These are phyloP conservation scores for Sympetrum striolatum DNA, from an alignment of 2,888 invertebrate genomes.

Conservation along the genomic window DNA sequence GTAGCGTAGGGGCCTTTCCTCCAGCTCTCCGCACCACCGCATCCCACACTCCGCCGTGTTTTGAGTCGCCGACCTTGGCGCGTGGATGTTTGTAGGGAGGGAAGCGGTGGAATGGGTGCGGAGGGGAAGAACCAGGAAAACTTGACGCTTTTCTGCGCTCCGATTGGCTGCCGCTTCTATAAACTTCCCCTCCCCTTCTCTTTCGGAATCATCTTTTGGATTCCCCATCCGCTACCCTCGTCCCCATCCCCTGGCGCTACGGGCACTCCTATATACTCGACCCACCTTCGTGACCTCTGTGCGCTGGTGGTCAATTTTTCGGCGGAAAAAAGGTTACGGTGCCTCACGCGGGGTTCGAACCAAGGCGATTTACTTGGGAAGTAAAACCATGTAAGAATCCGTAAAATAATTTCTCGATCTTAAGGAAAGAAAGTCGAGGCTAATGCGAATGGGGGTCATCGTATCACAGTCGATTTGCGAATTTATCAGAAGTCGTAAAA, in stretches of 20 bases:
- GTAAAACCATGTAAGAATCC: too few relatives aligned
- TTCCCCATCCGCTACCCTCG: background rate
- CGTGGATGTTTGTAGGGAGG: background rate
- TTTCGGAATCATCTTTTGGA: background rate
- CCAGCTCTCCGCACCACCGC: background rate
- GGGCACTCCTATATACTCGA: too few relatives aligned
- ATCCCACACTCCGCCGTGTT: constrained; percentile 17
- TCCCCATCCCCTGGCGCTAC: background rate
- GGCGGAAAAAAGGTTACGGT: background rate
- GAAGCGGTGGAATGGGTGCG: background rate
- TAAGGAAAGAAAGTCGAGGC: too few relatives aligned
- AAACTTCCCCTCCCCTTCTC: constrained; percentile 1
- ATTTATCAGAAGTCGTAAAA: too few relatives aligned
- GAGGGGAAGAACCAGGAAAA: constrained; percentile 44
- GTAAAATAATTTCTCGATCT: too few relatives aligned
- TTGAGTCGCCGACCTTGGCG: constrained; percentile 42
- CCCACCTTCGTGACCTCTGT: background rate
- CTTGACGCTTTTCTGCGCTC: constrained; percentile 30
- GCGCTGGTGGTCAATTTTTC: background rate
- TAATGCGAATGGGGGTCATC: too few relatives aligned
- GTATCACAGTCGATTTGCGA: too few relatives aligned
- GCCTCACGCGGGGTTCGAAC: too few relatives aligned
- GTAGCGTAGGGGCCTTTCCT: background rate
- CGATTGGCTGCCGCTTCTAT: constrained; percentile 41
- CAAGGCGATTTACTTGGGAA: too few relatives aligned